Conservation (phyloP, 2,113 vertebrate species). For the Columbina picui region DNA sequence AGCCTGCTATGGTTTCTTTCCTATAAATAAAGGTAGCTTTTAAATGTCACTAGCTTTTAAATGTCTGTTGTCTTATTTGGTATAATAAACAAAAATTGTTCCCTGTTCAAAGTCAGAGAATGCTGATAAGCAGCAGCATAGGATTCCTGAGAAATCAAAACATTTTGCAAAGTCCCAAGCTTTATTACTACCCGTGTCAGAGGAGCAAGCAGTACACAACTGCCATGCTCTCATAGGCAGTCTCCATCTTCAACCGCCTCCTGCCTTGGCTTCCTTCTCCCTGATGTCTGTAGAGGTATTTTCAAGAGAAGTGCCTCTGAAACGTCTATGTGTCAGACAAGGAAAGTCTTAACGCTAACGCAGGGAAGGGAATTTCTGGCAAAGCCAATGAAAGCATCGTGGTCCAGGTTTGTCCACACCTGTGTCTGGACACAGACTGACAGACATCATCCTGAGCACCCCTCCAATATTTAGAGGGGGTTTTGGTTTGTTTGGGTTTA, state of each 20-base stretch:
- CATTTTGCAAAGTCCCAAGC: not conserved
- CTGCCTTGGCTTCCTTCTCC: not conserved
- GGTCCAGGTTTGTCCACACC: not conserved
- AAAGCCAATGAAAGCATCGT: not conserved
- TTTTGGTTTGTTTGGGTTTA: no score
- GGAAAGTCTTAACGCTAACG: not conserved
- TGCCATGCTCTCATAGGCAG: not conserved
- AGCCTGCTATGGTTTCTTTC: not conserved
- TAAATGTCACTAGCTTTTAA: not conserved
- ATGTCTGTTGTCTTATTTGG: not conserved
- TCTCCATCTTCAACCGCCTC: not conserved
- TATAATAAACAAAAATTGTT: not conserved
- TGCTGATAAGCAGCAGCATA: not conserved
- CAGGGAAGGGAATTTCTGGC: not conserved
- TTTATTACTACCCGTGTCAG: no score
- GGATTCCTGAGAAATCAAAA: not conserved
- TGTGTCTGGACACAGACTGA: not conserved
- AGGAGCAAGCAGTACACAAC: no score
- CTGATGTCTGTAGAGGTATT: not conserved
- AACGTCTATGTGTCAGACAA: no score
- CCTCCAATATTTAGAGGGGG: not conserved
- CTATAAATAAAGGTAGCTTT: rapidly evolving
- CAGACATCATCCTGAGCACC: not conserved
- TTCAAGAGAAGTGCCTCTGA: not conserved
- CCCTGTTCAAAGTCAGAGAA: not conserved